Evolutionary conservation across 2,113 vertebrate genomes (phyloP).

Genomic region (Castor canadensis): DNA sequence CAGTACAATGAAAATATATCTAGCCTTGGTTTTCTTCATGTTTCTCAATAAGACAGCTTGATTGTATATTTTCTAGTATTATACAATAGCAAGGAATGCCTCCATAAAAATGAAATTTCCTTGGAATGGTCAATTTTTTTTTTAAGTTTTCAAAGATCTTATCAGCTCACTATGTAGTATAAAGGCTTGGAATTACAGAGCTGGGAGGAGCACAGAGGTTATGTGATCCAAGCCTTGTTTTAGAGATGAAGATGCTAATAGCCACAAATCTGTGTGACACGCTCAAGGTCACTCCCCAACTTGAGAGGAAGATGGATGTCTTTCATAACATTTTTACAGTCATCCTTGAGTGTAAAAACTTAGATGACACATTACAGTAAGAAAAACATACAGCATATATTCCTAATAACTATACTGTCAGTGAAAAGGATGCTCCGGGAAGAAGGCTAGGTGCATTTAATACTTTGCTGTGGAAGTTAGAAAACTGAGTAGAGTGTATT

Average conservation of each 20-base stretch:
- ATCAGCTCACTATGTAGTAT: not conserved
- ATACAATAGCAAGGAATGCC: not conserved
- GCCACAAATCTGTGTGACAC: not conserved
- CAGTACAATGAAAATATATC: not conserved
- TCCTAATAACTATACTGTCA: constrained; percentile 10
- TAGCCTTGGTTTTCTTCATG: not conserved
- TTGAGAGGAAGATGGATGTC: not conserved
- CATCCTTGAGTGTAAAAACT: not conserved
- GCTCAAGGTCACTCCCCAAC: not conserved
- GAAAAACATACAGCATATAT: not conserved
- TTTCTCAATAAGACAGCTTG: not conserved
- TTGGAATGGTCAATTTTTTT: not conserved
- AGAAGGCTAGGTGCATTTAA: not conserved
- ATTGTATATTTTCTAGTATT: not conserved
- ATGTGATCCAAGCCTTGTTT: not conserved
- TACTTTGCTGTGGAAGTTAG: not conserved
- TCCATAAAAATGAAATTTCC: constrained; percentile 27
- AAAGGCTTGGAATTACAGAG: not conserved
- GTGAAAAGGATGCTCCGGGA: not conserved
- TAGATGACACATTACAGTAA: not conserved
- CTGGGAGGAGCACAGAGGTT: not conserved
- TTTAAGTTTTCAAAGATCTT: constrained; percentile 24
- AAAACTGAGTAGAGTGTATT: not conserved
- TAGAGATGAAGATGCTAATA: not conserved
- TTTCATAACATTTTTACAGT: constrained; percentile 11